phyloP scores from a whole-genome alignment of 1,140 invertebrate species.

The Achatina immaculata region DNA sequence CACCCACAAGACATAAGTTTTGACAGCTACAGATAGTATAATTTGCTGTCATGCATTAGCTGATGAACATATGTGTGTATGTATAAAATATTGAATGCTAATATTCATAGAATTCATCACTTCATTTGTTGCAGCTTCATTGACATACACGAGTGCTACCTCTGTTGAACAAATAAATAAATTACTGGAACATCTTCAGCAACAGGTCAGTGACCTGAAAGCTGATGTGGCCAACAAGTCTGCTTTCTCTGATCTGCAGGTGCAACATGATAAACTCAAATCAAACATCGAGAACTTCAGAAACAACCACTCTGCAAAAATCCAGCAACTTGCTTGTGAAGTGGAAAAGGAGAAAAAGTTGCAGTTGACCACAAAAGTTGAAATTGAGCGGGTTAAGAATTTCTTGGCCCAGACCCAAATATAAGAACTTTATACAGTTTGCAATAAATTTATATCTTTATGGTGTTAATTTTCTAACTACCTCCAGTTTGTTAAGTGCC shows the following conservation, averaged over 20 bases:
- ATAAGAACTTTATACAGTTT: no score
- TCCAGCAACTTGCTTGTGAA: conserved; percentile 66
- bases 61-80: no score
- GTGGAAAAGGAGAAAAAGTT: conserved; percentile 71
- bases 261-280: conserved; percentile 58
- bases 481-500: no score
- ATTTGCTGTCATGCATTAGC: no score
- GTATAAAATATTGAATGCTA: no score
- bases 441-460: no score
- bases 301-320: conserved; percentile 56
- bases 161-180: conserved; percentile 17
- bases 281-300: conserved; percentile 59
- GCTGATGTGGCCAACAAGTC: conserved; percentile 58
- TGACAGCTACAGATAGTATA: no score
- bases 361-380: conserved; percentile 68
- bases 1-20: no score
- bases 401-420: conserved; percentile 58
- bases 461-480: no score
- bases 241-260: conserved; percentile 59
- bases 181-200: conserved; percentile 59
- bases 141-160: neutral
- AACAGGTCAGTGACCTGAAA: conserved; percentile 55
- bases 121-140: no score
- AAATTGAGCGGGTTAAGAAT: conserved; percentile 70
- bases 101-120: no score